Base-by-base conservation (phyloP, 1,140 invertebrate species). In the Brachionus plicatilis region DNA sequence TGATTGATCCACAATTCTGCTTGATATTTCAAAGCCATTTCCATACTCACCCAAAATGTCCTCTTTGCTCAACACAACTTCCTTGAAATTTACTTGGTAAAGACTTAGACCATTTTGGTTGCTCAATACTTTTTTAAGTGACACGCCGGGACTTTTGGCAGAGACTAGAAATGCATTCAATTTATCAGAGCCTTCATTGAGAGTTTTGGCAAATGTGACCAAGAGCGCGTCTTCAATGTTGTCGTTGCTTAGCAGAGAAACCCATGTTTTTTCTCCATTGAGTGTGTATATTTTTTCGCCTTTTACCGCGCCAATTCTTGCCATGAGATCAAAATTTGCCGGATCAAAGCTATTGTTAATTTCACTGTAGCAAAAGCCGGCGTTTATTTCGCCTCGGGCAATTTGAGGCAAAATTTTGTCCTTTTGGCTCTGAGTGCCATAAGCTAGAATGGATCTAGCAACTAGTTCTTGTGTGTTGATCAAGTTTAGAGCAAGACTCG, bases 261-360 rank as follows among this genome's bases (percentile, higher is more conserved):
- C 43, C 65, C 45, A 75, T 27, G 82, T 50, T 24, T 84, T 84
- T 60, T 84, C 7, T 24, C 82, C 82, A 56, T 84, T 84, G 12
- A 84, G 45, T 9, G 50, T 50, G 68, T 70, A 84, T 5, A 29
- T 29, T 80, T 80, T 65, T 60, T 80, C 56, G 17, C 29, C 29
- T 41, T 60, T 43, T n/a, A 41, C 65, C 43, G 24, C 33, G 7
- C 43, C 65, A 3, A 43, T 33, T 84, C 14, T 84, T 43, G 79
- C 33, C 20, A 33, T 27, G 2, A 82, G 41, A 9, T 60, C 37
- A 27, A 82, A 82, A 11, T 45, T 60, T 12, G 17, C 41, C 17
- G 41, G n/a, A 20, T 82, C 79, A 65, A 9, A 33, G 43, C 79
- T 47, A 14, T 60, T 65, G 14, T 66, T 68, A 20, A 29, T 14